Evolutionary conservation across 2,888 invertebrate genomes (phyloP), one percentile per base, ranked within the genome.

Genomic region (Xanthostigma xanthostigma): DNA sequence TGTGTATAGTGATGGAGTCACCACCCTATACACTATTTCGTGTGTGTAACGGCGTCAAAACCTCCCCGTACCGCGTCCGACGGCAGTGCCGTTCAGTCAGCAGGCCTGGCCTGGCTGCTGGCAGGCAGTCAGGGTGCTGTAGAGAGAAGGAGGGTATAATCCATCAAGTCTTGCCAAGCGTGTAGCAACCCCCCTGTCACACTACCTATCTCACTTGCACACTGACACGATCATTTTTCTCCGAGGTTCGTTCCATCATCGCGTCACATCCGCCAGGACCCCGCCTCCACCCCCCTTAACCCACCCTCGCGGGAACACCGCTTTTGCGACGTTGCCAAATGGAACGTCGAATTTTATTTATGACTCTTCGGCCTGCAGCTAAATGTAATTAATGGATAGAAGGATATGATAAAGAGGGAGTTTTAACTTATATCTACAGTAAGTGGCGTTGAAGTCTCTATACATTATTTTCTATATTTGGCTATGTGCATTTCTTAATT

Each of bases 241-340:
- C 50, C 45, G 44, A 48, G 46, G 44, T 75, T 69, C 78, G 77
- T 75, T 78, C 78, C 78, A 78, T 79, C 79, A 79, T 78, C 78
- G 76, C 78, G 78, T 78, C 79, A 78, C 75, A 75, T 72, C 72
- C 67, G 68, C 71, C 70, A 70, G 75, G 73, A 72, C 71, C 71
- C 70, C 71, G 36, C 40, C 47, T 53, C 49, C 53, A 46, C 70
- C 71, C 69, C 70, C 71, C 69, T 70, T 71, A 70, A 73, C 67
- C 69, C 70, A 69, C 70, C 71, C 72, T 72, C 72, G 71, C 69
- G 71, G 71, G 71, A 70, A 69, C 67, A 68, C 67, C 65, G 68
- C 67, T 68, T 43, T 43, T 48, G 66, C 65, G 65, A 66, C 66
- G 67, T 67, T 67, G 66, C 67, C 67, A 68, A 67, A 67, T 67